These are phyloP conservation scores for Drosophila rufa DNA, from an alignment of 1,140 invertebrate genomes.

Conservation along the genomic window DNA sequence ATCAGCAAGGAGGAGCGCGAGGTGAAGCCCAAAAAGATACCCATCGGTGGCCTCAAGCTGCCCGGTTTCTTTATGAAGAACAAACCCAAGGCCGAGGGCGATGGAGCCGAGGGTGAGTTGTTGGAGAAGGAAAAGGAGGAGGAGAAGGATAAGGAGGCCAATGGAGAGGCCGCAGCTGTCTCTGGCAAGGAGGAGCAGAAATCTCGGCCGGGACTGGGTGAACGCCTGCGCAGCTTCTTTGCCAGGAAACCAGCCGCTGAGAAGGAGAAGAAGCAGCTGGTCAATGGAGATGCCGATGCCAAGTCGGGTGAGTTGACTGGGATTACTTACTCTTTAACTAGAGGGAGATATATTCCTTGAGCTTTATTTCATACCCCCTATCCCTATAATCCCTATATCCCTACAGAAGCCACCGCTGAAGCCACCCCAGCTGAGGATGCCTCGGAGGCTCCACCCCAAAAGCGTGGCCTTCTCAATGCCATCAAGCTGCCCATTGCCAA, in stretches of 20 bases:
- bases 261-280: slow-evolving; percentile 69
- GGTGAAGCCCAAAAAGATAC: slow-evolving; percentile 92
- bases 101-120: slow-evolving; percentile 85
- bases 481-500: slow-evolving; percentile 89
- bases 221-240: slow-evolving; percentile 80
- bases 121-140: slow-evolving; percentile 83
- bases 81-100: slow-evolving; percentile 86
- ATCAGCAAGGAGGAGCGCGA: slow-evolving; percentile 89
- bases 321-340: too few relatives aligned
- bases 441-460: slow-evolving; percentile 55
- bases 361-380: too few relatives aligned
- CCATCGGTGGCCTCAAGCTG: slow-evolving; percentile 93
- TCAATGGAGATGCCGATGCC: slow-evolving; percentile 74
- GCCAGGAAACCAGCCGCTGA: slow-evolving; percentile 73
- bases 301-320: slow-evolving; percentile 73
- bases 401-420: slow-evolving; percentile 85
- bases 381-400: neutral
- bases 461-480: slow-evolving; percentile 87
- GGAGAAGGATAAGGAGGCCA: slow-evolving; percentile 63
- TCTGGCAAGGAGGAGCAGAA: slow-evolving; percentile 75
- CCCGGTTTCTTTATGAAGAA: slow-evolving; percentile 92
- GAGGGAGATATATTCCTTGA: neutral
- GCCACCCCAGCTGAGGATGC: slow-evolving; percentile 83
- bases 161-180: slow-evolving; percentile 50
- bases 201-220: slow-evolving; percentile 64